These are phyloP conservation scores for Leontocebus nigricollis DNA, from an alignment of 2,797 vertebrate species.

Conservation along the genomic window DNA sequence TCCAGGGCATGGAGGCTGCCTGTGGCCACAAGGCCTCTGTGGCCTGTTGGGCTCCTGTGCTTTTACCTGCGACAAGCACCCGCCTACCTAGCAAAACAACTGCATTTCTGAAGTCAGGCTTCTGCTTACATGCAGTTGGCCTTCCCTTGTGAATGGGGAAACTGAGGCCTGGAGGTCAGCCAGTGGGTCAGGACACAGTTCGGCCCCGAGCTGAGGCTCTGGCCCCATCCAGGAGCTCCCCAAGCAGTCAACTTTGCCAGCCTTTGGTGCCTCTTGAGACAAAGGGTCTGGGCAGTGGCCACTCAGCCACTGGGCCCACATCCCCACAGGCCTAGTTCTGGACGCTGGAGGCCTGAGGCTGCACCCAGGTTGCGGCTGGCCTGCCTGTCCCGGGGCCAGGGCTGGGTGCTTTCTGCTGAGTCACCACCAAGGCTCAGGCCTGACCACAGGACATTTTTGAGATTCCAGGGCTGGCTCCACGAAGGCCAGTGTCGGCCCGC, in stretches of 20 bases:
- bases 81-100: not conserved
- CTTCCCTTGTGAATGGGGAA: not conserved
- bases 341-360: not conserved
- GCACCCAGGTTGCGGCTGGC: not conserved
- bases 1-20: not conserved
- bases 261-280: not conserved
- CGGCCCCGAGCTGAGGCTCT: not conserved
- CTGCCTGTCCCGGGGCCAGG: rapidly evolving
- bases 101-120: not conserved
- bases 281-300: not conserved
- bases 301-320: not conserved
- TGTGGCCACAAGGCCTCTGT: not conserved
- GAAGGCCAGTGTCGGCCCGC: not conserved
- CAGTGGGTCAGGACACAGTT: not conserved
- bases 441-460: conserved; percentile 66
- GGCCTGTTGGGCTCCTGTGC: not conserved
- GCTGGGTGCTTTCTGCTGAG: conserved; percentile 50
- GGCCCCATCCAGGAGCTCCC: not conserved
- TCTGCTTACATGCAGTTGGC: not conserved
- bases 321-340: not conserved
- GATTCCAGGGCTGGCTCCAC: conserved; percentile 53
- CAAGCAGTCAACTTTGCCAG: not conserved
- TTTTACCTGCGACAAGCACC: not conserved
- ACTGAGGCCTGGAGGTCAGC: not conserved
- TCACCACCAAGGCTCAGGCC: not conserved